A percentile compares a stretch with the other conserved stretches of the same genome.
Conservation (phyloP, 2,888 invertebrate genomes). For the Tineola bisselliella region DNA sequence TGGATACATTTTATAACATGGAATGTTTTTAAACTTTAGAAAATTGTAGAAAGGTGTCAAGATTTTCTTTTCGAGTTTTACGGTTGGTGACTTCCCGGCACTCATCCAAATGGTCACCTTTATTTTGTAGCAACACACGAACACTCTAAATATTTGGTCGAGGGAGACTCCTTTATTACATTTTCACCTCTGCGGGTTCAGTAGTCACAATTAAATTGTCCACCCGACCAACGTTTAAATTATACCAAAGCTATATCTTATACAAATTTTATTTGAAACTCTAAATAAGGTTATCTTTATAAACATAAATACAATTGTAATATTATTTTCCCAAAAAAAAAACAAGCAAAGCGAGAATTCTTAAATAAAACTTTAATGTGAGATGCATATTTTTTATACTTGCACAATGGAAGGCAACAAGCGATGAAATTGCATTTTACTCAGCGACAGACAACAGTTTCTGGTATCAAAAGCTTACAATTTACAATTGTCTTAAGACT, state of each 20-base stretch:
- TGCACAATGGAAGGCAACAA: neutral
- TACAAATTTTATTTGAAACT: too few relatives aligned
- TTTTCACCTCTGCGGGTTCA: constrained; percentile 35
- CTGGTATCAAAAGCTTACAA: constrained; percentile 8
- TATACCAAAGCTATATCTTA: constrained; percentile 17
- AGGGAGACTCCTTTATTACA: constrained; percentile 52
- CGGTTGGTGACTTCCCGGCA: constrained; percentile 19
- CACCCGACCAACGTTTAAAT: constrained; percentile 41
- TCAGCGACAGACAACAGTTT: neutral
- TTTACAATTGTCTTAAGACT: neutral
- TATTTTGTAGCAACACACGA: constrained; percentile 17
- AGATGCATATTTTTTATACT: neutral
- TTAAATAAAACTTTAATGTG: neutral
- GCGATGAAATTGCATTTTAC: constrained; percentile 1
- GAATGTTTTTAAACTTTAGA: too few relatives aligned
- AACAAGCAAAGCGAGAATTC: too few relatives aligned
- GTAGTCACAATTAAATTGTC: constrained; percentile 57
- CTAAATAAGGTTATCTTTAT: too few relatives aligned
- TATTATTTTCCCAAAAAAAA: too few relatives aligned
- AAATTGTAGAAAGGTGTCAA: too few relatives aligned
- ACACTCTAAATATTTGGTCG: constrained; percentile 50
- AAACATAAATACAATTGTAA: too few relatives aligned
- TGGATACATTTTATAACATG: too few relatives aligned
- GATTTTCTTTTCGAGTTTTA: too few relatives aligned
- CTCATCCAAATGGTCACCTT: constrained; percentile 24